Evolutionary conservation across 2,888 invertebrate species (phyloP), one percentile per base, ranked within the genome.

Genomic region (Chydorus sphaericus): DNA sequence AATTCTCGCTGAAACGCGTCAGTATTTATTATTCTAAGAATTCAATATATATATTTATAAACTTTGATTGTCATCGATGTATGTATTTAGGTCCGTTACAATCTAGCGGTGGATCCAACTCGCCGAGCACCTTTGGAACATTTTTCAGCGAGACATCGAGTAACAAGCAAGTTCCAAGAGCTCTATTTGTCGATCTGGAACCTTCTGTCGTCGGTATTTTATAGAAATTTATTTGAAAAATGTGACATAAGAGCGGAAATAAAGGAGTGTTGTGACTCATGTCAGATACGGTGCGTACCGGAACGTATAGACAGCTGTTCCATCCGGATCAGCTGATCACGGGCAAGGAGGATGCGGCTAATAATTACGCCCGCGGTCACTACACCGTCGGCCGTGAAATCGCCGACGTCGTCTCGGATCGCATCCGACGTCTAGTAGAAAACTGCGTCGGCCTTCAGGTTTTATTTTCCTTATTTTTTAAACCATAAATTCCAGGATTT

Each of bases 281-380:
- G 37, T 56, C 62, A 83, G 87, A 91, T 75, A 89, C 90, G 75
- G 89, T 91, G 62, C 82, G 91, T 66, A 90, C 89, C 58, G 92
- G 92, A 66, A 89, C 89, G 64, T 94, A 94, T 78, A 80, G 91
- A 61, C 91, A 91, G 73, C 79, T 96, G 67, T 94, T 94, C 81
- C 94, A 96, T 73, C 94, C 94, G 60, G 94, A 94, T 75, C 94
- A 94, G 74, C 77, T 93, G 71, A 91, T 93, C 73, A 91, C 91
- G 65, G 92, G 93, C 64, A 94, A 94, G 72, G 93, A 93, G 74
- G 93, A 94, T 69, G 94, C 94, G 50, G 94, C 94, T 64, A 94
- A 96, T 76, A 94, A 96, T 76, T 96, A 94, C 63, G 94, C 94
- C 59, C 83, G 94, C 66, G 94, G 94, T 60, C 94, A 96, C 75